Percentiles rank a stretch among this genome's conserved stretches.
Evolutionary conservation across 2,113 vertebrate genomes (phyloP).

Genomic region (Bothrops jararaca): DNA sequence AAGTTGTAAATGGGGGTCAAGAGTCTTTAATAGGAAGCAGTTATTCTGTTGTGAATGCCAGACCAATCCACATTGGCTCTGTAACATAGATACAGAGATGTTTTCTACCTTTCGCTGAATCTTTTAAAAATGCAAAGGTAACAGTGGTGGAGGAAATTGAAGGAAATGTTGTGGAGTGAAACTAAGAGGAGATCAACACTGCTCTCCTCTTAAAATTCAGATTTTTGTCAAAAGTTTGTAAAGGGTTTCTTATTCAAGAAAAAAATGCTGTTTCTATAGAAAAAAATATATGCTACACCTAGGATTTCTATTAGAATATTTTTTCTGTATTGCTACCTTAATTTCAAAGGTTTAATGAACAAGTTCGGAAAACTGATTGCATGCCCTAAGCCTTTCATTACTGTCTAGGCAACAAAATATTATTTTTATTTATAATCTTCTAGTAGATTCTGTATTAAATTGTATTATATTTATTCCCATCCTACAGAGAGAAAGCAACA

Average conservation of each 20-base stretch:
- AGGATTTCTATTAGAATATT: not conserved
- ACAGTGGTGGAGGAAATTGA: not conserved
- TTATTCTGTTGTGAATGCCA: no score
- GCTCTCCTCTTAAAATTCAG: not conserved
- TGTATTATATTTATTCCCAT: not conserved
- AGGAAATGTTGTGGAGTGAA: not conserved
- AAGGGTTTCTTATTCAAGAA: not conserved
- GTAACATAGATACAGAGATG: not conserved
- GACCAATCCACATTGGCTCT: not conserved
- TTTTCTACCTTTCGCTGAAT: not conserved
- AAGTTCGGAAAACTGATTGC: not conserved
- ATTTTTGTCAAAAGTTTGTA: not conserved
- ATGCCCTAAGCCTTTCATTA: not conserved
- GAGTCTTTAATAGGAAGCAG: no score
- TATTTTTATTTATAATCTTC: not conserved
- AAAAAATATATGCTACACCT: not conserved
- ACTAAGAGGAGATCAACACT: not conserved
- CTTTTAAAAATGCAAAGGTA: not conserved
- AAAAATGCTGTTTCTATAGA: not conserved
- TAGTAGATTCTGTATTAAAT: not conserved
- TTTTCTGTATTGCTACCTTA: not conserved
- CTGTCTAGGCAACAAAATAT: not conserved
- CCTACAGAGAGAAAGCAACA: not conserved
- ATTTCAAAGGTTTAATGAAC: not conserved
- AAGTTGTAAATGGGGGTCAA: not conserved